A percentile compares a stretch with the other conserved stretches of the same genome.
These are phyloP conservation scores for Urocynchramus pylzowi DNA, from an alignment of 2,113 vertebrate species.

Conservation along the genomic window DNA sequence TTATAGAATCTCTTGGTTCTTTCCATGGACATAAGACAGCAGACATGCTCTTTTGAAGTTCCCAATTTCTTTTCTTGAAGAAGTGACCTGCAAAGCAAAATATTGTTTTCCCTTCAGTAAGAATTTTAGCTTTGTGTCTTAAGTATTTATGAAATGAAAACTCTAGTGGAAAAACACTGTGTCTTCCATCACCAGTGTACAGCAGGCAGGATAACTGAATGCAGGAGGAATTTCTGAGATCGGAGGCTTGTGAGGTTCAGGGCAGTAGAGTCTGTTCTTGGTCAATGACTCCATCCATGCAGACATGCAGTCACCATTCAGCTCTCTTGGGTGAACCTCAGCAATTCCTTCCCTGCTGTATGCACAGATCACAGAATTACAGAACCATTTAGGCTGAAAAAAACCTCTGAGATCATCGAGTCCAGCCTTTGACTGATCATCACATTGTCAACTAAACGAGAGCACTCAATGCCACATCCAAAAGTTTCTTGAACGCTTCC, in stretches of 20 bases:
- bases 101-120: background rate
- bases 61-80: background rate
- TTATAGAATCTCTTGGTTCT: background rate
- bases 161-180: rapidly evolving
- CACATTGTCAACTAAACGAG: background rate
- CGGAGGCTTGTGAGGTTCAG: background rate
- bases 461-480: background rate
- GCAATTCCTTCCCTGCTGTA: background rate
- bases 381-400: background rate
- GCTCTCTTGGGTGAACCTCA: background rate
- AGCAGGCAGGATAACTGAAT: background rate
- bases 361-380: background rate
- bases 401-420: rapidly evolving
- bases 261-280: rapidly evolving
- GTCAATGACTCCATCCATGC: background rate
- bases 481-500: rapidly evolving
- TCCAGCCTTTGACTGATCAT: background rate
- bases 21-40: background rate
- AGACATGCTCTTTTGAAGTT: background rate
- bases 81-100: background rate
- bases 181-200: background rate
- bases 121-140: background rate
- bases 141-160: background rate
- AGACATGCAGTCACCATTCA: background rate
- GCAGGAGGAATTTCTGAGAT: background rate